These are phyloP conservation scores for Trachelus stipa DNA, from an alignment of 2,888 invertebrate genomes.

Conservation along the genomic window DNA sequence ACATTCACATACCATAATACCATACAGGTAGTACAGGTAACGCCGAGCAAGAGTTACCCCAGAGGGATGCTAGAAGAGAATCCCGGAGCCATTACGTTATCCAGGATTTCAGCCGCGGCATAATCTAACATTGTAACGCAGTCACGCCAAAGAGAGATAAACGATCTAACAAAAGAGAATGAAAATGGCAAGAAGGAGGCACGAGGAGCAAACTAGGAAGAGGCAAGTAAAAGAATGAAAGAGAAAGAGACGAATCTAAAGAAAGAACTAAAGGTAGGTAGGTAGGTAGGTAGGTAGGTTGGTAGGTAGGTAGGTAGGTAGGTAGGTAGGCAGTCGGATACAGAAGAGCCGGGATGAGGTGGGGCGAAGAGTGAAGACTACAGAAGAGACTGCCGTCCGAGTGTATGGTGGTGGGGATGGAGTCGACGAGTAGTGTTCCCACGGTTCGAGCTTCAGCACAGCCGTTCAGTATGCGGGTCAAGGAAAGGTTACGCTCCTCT, in stretches of 20 bases:
- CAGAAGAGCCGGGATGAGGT: slow-evolving; percentile 6
- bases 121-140: not conserved
- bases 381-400: slow-evolving; percentile 31
- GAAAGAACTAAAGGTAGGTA: slow-evolving; percentile 11
- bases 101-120: not conserved
- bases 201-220: slow-evolving; percentile 17
- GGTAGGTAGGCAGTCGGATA: slow-evolving; percentile 5
- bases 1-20: not conserved
- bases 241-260: slow-evolving; percentile 8
- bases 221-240: not conserved
- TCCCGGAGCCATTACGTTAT: not conserved
- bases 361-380: slow-evolving; percentile 29
- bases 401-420: slow-evolving; percentile 50
- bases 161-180: slow-evolving; percentile 11
- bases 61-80: not conserved
- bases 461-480: slow-evolving; percentile 75
- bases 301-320: not conserved
- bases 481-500: slow-evolving; percentile 71
- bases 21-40: not conserved
- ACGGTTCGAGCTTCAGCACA: slow-evolving; percentile 74
- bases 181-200: slow-evolving; percentile 62
- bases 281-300: not conserved
- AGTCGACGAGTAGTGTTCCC: slow-evolving; percentile 67
- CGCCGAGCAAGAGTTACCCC: not conserved
- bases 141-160: not conserved